phyloP scores from a whole-genome alignment of 2,113 vertebrate genomes.

The Bucco capensis region DNA sequence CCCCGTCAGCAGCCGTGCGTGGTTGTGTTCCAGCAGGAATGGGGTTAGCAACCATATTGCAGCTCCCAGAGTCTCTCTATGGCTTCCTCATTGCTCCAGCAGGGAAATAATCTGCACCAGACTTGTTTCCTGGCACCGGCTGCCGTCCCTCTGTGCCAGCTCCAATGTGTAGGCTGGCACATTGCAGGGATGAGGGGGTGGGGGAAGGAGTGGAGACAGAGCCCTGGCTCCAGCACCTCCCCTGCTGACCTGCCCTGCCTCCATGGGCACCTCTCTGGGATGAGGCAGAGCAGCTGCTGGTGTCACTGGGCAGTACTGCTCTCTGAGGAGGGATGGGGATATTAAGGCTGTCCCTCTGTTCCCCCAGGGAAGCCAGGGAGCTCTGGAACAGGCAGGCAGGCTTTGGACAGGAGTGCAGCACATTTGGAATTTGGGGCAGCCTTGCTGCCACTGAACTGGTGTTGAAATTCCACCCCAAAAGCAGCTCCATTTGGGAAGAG shows the following conservation, averaged over 20 bases:
- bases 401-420: neutral
- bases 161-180: constrained; percentile 58
- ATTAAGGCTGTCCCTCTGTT: neutral
- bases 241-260: neutral
- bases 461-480: neutral
- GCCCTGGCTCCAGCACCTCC: neutral
- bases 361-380: fast-evolving
- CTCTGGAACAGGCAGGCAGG: neutral
- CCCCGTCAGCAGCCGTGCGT: neutral
- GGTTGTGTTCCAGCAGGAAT: neutral
- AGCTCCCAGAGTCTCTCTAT: neutral
- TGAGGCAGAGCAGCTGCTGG: neutral
- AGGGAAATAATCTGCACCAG: constrained; percentile 45
- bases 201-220: neutral
- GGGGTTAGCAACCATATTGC: constrained; percentile 14
- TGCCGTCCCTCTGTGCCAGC: constrained; percentile 13
- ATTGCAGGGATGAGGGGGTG: neutral
- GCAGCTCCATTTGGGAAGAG: neutral
- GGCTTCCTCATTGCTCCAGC: constrained; percentile 25
- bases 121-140: constrained; percentile 47
- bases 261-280: fast-evolving
- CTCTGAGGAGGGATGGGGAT: neutral
- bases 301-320: fast-evolving
- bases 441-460: neutral
- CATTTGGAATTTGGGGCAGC: neutral